Percentiles rank a stretch among this genome's conserved stretches.
Evolutionary conservation across 2,113 vertebrate genomes (phyloP).

Genomic region (Rhea americana): DNA sequence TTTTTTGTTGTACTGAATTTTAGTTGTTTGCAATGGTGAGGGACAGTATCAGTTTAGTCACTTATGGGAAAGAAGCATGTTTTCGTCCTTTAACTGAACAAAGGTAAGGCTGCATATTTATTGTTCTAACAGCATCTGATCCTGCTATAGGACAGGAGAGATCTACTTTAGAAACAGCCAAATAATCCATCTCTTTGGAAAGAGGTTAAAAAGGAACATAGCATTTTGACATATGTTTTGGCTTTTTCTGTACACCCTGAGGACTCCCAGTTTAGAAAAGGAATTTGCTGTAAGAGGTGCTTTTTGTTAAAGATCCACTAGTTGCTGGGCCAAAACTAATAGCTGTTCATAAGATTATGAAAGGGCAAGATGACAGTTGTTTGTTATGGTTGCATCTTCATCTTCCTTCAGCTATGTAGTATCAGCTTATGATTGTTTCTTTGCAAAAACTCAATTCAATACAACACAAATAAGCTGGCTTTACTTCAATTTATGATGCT

Average conservation of each 20-base stretch:
- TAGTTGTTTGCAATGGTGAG: background rate
- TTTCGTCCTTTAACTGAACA: too few relatives aligned
- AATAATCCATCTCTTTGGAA: background rate
- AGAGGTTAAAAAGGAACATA: background rate
- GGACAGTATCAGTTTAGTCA: too few relatives aligned
- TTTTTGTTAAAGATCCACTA: background rate
- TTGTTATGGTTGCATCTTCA: background rate
- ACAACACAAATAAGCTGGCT: background rate
- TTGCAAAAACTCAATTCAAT: background rate
- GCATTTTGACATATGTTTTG: background rate
- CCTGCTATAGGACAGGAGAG: too few relatives aligned
- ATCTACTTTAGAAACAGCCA: background rate
- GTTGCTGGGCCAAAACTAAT: background rate
- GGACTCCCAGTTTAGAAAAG: background rate
- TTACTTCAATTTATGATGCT: background rate
- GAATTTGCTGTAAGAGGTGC: background rate
- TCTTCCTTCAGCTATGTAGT: background rate
- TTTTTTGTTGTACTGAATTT: background rate
- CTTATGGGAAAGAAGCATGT: too few relatives aligned
- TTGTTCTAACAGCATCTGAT: too few relatives aligned
- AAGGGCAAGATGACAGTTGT: background rate
- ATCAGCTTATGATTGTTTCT: background rate
- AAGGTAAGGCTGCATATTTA: too few relatives aligned
- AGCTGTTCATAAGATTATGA: fast-evolving
- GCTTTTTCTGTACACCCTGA: background rate